Evolutionary conservation across 2,888 invertebrate species (phyloP).

Genomic region (Tryphoninae sp.): DNA sequence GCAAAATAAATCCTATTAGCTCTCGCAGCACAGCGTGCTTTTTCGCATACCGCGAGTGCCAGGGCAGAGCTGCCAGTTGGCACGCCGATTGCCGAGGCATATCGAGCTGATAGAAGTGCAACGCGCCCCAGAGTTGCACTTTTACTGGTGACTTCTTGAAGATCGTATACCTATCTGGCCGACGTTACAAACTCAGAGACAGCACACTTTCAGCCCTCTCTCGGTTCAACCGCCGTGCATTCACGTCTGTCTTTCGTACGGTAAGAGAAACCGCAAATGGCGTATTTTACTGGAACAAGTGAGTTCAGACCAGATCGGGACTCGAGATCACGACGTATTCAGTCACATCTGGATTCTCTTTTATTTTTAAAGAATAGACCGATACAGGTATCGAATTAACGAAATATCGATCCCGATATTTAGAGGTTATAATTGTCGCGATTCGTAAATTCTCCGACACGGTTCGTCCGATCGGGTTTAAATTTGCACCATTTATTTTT

Average conservation of each 20-base stretch:
- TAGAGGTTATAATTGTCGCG: too few relatives aligned
- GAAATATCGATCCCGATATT: too few relatives aligned
- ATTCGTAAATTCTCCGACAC: too few relatives aligned
- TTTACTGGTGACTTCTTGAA: conserved; percentile 19
- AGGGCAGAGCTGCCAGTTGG: conserved; percentile 49
- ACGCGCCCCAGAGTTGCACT: conserved; percentile 46
- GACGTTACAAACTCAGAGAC: conserved; percentile 48
- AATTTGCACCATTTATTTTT: too few relatives aligned
- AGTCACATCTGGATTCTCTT: not conserved
- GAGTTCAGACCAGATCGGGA: conserved; percentile 8
- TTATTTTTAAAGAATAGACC: not conserved
- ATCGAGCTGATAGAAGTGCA: conserved; percentile 60
- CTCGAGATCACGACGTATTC: conserved; percentile 1
- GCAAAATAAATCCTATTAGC: conserved; percentile 72
- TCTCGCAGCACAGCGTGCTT: conserved; percentile 58
- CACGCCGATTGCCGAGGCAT: conserved; percentile 54
- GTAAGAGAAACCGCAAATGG: conserved; percentile 15
- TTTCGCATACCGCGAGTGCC: conserved; percentile 59
- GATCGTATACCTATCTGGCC: conserved; percentile 9
- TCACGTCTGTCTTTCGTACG: conserved; percentile 31
- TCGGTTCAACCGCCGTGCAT: conserved; percentile 14
- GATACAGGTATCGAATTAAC: not conserved
- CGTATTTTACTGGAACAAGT: conserved; percentile 14
- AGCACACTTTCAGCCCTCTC: conserved; percentile 35
- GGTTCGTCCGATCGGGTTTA: too few relatives aligned